phyloP scores from a whole-genome alignment of 2,797 vertebrate species.

The Menidia menidia region DNA sequence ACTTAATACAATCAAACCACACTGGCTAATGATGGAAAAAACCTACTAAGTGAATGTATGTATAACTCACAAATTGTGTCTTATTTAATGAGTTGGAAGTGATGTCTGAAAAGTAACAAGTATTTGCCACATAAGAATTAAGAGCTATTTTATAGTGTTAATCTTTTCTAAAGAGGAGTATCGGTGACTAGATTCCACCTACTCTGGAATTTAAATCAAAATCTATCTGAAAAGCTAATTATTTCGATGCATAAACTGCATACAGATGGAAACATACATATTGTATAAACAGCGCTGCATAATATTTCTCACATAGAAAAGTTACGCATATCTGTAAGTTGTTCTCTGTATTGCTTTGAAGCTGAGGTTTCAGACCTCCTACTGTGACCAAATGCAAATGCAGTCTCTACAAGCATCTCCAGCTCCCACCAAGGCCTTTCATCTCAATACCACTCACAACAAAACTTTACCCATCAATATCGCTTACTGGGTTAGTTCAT shows the following conservation, averaged over 20 bases:
- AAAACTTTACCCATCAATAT: conserved; percentile 2
- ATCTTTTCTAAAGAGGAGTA: too few relatives aligned
- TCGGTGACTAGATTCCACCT: too few relatives aligned
- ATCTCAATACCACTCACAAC: conserved; percentile 20
- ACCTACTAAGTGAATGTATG: too few relatives aligned
- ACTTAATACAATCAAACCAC: too few relatives aligned
- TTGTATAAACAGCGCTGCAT: background rate
- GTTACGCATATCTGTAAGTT: conserved; percentile 32
- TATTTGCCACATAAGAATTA: too few relatives aligned
- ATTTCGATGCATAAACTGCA: background rate
- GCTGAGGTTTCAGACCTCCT: conserved; percentile 38
- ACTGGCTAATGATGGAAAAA: too few relatives aligned
- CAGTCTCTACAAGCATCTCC: conserved; percentile 39
- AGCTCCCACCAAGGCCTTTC: conserved; percentile 33
- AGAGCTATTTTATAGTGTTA: too few relatives aligned
- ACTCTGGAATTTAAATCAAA: too few relatives aligned
- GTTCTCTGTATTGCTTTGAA: conserved; percentile 37
- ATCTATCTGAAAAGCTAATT: background rate
- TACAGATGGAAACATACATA: background rate
- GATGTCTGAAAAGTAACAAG: too few relatives aligned
- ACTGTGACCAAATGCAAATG: conserved; percentile 47
- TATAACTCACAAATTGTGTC: too few relatives aligned
- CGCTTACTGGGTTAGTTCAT: background rate
- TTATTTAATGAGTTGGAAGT: too few relatives aligned
- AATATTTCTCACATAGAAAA: background rate